phyloP scores from a whole-genome alignment of 2,888 invertebrate genomes.

The Esperia sulphurella region DNA sequence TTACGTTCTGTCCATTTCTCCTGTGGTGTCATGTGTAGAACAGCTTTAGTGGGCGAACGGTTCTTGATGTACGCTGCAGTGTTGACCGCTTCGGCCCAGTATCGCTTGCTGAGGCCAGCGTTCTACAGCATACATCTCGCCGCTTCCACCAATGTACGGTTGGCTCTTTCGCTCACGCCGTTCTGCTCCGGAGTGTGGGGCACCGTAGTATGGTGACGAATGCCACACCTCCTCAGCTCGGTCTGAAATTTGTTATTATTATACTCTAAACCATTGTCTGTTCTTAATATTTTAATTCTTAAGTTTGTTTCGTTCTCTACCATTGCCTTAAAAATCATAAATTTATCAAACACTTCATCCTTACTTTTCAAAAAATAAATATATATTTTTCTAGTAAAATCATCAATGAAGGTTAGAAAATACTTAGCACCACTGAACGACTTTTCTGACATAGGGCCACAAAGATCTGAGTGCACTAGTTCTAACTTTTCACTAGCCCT shows the following conservation, averaged over 20 bases:
- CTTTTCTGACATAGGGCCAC: slow-evolving; percentile 5
- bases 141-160: slow-evolving; percentile 6
- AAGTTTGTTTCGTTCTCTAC: slow-evolving; percentile 19
- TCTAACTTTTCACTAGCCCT: not conserved
- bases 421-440: not conserved
- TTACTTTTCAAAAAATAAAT: slow-evolving; percentile 7
- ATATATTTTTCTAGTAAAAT: slow-evolving; percentile 1
- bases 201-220: slow-evolving; percentile 23
- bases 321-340: slow-evolving; percentile 8
- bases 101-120: slow-evolving; percentile 11
- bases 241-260: slow-evolving; percentile 14
- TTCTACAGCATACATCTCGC: slow-evolving; percentile 10
- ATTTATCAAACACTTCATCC: slow-evolving; percentile 9
- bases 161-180: slow-evolving; percentile 29
- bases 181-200: slow-evolving; percentile 32
- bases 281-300: slow-evolving; percentile 13
- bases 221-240: slow-evolving; percentile 18
- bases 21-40: slow-evolving; percentile 13
- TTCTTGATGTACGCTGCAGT: slow-evolving; percentile 17
- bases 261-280: slow-evolving; percentile 21
- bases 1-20: slow-evolving; percentile 14
- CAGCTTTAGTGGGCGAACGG: slow-evolving; percentile 15
- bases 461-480: slow-evolving; percentile 5
- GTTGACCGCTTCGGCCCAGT: slow-evolving; percentile 18
- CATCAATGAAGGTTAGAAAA: slow-evolving; percentile 5